Conservation (phyloP, 2,888 invertebrate genomes). For the Heliconius ethilla region DNA sequence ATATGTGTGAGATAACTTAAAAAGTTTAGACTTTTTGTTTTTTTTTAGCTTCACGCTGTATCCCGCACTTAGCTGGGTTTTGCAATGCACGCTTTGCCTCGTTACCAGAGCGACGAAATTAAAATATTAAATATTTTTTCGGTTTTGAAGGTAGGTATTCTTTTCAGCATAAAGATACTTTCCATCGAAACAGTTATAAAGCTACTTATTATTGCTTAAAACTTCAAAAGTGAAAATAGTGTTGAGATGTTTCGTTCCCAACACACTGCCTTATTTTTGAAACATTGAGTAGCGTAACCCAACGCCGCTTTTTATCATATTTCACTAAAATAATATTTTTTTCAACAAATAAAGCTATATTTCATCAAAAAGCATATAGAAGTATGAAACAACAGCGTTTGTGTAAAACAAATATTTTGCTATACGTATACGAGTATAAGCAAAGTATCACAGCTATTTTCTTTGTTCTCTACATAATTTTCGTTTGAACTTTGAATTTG, state of each 20-base stretch:
- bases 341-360: neutral
- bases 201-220: too few relatives aligned
- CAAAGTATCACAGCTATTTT: constrained; percentile 37
- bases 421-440: constrained; percentile 14
- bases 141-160: too few relatives aligned
- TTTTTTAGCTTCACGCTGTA: too few relatives aligned
- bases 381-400: constrained; percentile 1
- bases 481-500: constrained; percentile 49
- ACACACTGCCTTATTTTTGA: too few relatives aligned
- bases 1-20: neutral
- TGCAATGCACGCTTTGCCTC: too few relatives aligned
- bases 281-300: neutral
- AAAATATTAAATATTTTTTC: too few relatives aligned
- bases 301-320: neutral
- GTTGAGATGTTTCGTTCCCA: too few relatives aligned
- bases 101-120: too few relatives aligned
- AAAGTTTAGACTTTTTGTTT: neutral
- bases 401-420: constrained; percentile 25
- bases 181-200: too few relatives aligned
- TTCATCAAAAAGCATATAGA: neutral
- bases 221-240: too few relatives aligned
- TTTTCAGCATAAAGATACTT: too few relatives aligned
- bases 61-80: too few relatives aligned
- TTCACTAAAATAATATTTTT: neutral
- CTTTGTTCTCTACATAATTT: constrained; percentile 26